Base-by-base conservation (phyloP, 2,113 vertebrate species). In the Guaruba guarouba region DNA sequence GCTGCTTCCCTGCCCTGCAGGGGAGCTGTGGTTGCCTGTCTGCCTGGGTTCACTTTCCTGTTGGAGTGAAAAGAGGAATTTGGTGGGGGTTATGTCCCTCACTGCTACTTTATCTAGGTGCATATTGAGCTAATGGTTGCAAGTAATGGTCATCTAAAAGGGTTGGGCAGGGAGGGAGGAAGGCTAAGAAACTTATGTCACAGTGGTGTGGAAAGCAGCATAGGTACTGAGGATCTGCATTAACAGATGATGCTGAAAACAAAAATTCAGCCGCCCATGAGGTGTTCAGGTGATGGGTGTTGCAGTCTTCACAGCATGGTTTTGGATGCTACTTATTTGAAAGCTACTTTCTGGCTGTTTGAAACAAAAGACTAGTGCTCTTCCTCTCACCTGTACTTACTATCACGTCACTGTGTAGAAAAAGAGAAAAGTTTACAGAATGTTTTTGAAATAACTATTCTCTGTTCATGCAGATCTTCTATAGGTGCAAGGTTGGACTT, bases 361-460 rank as follows among this genome's bases (percentile, higher is more conserved):
- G 31, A 91, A 61, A 39, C 1, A 0, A 17, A n/a, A 46, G 55
- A 33, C 22, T 35, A 5, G 17, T 39, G 41, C 6, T 39, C 52
- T 5, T 81, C 24, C 46, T n/a, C 5, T 51, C 2, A 13, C 19
- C 27, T 74, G 20, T 52, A 5, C 19, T 52, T 57, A 17, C 11
- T 59, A 3, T 9, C 3, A 3, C 0, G 0, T 17, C 12, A 61
- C 17, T 54, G 7, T 41, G n/a, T 81, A 55, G 64, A 81, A 33
- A 20, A 61, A 62, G 86, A 76, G 17, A 63, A 54, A 81, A 83
- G 33, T 48, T 48, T 49, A n/a, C 35, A 59, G n/a, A 62, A 28
- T 37, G 74, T 62, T 89, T 59, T 28, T 41, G 22, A 81, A 82
- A 67, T 39, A 67, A 92, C 22, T 13, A 9, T 84, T 86, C 2